Evolutionary conservation across 2,797 vertebrate genomes (phyloP).

Genomic region (Chelidonichthys spinosus): DNA sequence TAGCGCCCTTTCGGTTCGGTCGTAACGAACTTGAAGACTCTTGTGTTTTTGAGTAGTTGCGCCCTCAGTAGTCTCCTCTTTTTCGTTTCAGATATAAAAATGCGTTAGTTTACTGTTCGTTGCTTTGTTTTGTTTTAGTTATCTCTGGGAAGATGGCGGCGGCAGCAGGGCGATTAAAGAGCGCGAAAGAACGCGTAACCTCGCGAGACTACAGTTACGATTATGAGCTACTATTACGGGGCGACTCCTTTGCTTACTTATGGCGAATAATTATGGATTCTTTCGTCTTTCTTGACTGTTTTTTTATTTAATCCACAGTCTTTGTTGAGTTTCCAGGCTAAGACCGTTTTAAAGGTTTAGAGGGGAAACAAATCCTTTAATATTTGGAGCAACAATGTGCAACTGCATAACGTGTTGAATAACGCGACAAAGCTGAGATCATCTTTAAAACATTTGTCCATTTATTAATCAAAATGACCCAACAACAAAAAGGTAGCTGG

Average conservation of each 20-base stretch:
- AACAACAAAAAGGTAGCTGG: slow-evolving; percentile 41
- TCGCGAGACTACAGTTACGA: no score
- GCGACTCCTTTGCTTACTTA: no score
- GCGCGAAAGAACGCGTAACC: no score
- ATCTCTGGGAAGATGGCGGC: no score
- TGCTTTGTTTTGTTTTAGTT: no score
- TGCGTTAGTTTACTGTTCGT: no score
- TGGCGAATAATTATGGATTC: not conserved
- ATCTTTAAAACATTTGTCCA: slow-evolving; percentile 54
- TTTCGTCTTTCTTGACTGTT: not conserved
- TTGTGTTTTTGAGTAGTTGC: not conserved
- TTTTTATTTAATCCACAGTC: not conserved
- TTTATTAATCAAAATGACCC: slow-evolving; percentile 70
- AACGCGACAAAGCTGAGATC: not conserved
- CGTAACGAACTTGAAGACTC: not conserved
- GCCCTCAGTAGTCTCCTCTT: not conserved
- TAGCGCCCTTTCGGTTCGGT: not conserved
- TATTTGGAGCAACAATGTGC: not conserved
- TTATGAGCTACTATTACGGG: no score
- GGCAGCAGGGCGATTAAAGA: no score
- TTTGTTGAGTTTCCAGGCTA: not conserved
- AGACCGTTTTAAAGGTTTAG: slow-evolving; percentile 7
- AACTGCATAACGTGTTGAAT: not conserved
- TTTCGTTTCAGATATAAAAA: not conserved
- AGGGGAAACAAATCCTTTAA: slow-evolving; percentile 16